These are phyloP conservation scores for Harlomillsia oculata DNA, from an alignment of 1,140 invertebrate species.

Conservation along the genomic window DNA sequence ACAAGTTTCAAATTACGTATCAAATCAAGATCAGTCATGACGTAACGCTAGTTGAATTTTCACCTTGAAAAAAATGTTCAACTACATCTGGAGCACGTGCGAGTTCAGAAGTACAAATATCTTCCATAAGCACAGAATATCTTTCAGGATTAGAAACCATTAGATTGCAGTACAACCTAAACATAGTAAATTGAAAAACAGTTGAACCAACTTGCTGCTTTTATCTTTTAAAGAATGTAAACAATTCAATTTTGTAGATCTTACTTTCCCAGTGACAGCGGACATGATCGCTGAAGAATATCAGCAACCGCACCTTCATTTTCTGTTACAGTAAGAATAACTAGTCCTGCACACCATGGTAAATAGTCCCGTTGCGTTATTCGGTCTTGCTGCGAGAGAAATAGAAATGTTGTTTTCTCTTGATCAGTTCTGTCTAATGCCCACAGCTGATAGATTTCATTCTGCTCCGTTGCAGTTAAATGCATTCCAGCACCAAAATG, in stretches of 20 bases:
- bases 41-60: not conserved
- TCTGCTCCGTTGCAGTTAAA: conserved; percentile 11
- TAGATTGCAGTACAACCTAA: conserved; percentile 15
- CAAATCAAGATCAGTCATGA: not conserved
- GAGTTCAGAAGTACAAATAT: conserved; percentile 3
- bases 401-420: conserved; percentile 11
- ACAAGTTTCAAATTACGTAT: not conserved
- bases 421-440: conserved; percentile 16
- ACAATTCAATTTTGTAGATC: not conserved
- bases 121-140: conserved; percentile 4
- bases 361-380: conserved; percentile 11
- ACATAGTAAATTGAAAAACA: not conserved
- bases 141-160: not conserved
- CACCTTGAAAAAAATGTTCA: conserved; percentile 28
- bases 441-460: conserved; percentile 24
- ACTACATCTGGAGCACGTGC: not conserved
- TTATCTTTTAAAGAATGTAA: not conserved
- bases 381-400: conserved; percentile 10
- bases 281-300: conserved; percentile 18
- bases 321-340: conserved; percentile 11
- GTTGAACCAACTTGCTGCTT: not conserved
- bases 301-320: conserved; percentile 4
- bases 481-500: conserved; percentile 21
- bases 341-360: conserved; percentile 19
- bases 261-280: conserved; percentile 21